A percentile compares a stretch with the other conserved stretches of the same genome.
Evolutionary conservation across 2,113 vertebrate genomes (phyloP).

Genomic region (Orthonyx spaldingii): DNA sequence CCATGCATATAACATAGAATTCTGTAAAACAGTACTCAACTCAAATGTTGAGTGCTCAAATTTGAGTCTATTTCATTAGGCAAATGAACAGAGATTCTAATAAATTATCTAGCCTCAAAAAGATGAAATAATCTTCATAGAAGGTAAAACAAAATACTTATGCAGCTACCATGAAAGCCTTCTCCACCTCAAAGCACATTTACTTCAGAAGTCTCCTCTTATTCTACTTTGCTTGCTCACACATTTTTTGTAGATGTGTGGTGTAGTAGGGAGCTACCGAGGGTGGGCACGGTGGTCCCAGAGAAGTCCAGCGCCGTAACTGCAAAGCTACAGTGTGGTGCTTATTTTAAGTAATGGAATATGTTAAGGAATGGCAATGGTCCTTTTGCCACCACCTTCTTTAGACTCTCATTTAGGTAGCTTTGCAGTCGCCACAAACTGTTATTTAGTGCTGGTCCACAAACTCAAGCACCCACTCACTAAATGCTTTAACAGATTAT

Average conservation of each 20-base stretch:
- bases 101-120: background rate
- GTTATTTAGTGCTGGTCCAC: background rate
- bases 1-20: background rate
- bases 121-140: background rate
- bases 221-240: background rate
- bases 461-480: background rate
- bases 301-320: no score
- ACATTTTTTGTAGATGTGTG: background rate
- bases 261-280: no score
- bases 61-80: background rate
- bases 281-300: no score
- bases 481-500: background rate
- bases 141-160: background rate
- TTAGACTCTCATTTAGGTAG: background rate
- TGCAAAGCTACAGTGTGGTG: no score
- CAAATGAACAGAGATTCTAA: background rate
- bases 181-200: background rate
- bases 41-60: background rate
- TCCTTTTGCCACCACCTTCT: background rate
- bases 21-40: background rate
- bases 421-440: background rate
- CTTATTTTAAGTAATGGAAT: background rate
- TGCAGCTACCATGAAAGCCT: background rate
- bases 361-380: background rate
- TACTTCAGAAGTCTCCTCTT: background rate